phyloP scores from a whole-genome alignment of 2,888 invertebrate species.

The Oligia fasciuncula region DNA sequence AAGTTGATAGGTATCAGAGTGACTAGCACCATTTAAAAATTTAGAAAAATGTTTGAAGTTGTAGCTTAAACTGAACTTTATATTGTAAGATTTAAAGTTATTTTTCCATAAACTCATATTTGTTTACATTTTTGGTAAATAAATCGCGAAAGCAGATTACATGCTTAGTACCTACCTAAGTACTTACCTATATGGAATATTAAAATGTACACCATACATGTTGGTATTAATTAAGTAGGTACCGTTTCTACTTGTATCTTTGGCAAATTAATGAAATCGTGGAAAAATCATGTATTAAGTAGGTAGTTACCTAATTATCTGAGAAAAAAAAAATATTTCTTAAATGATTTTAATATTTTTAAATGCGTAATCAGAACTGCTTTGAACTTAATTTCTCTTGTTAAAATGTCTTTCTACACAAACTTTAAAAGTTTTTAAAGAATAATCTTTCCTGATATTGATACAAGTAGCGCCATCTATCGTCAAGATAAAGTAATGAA shows the following conservation, averaged over 20 bases:
- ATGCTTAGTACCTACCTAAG: no score
- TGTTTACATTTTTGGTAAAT: no score
- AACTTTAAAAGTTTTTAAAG: no score
- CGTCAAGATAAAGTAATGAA: background rate
- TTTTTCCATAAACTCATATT: no score
- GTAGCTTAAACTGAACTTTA: no score
- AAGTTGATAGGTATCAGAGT: no score
- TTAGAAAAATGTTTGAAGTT: no score
- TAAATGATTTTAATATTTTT: background rate
- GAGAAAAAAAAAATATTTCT: no score
- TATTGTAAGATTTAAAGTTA: no score
- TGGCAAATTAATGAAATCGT: background rate
- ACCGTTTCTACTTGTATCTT: background rate
- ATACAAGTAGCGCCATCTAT: conserved; percentile 68
- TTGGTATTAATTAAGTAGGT: background rate
- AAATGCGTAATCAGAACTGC: background rate
- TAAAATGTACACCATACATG: background rate
- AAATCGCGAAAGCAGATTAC: no score
- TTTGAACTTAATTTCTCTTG: background rate
- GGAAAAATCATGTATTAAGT: background rate
- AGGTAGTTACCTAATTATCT: background rate
- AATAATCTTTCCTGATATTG: background rate
- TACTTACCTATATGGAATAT: background rate
- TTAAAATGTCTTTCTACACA: background rate
- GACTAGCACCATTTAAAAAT: no score